Percentiles rank a stretch among this genome's conserved stretches.
Evolutionary conservation across 2,888 invertebrate genomes (phyloP).

Genomic region (Escarpia spicata): DNA sequence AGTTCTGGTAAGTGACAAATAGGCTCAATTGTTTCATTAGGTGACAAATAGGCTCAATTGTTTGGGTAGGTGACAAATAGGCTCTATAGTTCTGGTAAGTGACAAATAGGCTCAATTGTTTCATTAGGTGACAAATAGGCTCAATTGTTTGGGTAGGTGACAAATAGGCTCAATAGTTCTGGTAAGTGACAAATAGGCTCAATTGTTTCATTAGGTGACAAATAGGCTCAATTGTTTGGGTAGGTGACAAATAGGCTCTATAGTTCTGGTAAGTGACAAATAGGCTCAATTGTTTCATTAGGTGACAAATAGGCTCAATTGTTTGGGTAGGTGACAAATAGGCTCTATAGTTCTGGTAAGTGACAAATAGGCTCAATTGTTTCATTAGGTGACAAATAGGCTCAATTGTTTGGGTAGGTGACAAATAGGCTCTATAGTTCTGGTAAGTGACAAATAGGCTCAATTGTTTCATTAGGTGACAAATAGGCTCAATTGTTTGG

Average conservation of each 20-base stretch:
- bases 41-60: background rate
- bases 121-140: background rate
- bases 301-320: background rate
- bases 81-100: slow-evolving; percentile 51
- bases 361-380: no score
- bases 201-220: background rate
- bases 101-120: background rate
- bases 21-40: background rate
- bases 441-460: no score
- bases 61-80: slow-evolving; percentile 37
- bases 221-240: background rate
- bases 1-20: no score
- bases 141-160: background rate
- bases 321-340: background rate
- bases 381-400: background rate
- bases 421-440: no score
- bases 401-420: no score
- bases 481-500: no score
- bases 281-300: background rate
- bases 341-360: background rate
- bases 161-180: background rate
- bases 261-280: slow-evolving; percentile 47
- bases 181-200: no score
- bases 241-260: slow-evolving; percentile 44
- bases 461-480: no score